Conservation (phyloP, 2,113 vertebrate genomes). For the Ochotona curzoniae region DNA sequence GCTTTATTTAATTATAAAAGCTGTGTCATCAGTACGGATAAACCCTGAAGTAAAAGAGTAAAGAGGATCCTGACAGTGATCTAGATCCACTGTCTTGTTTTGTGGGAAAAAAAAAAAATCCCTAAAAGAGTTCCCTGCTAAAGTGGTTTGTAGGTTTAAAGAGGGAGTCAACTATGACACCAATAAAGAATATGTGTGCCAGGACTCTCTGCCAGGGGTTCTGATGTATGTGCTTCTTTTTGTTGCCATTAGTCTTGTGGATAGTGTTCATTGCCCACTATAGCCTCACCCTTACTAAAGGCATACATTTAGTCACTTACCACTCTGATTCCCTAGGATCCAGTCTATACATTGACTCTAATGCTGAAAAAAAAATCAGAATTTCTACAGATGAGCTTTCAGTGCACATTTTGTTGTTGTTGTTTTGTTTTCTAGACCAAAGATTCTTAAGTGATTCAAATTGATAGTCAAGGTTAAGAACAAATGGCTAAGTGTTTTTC, state of each 20-base stretch:
- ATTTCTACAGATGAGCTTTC: neutral
- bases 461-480: neutral
- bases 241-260: no score
- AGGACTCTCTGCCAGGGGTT: neutral
- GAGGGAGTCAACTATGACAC: neutral
- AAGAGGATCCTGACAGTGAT: neutral
- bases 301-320: no score
- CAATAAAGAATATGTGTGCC: neutral
- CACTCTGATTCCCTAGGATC: no score
- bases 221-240: neutral
- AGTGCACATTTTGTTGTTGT: neutral
- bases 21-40: neutral
- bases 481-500: neutral
- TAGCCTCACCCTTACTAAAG: no score
- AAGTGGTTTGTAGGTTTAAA: neutral
- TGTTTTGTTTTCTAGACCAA: neutral
- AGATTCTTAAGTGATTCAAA: neutral
- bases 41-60: neutral
- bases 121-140: neutral
- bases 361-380: neutral
- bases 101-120: neutral
- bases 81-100: neutral
- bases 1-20: neutral
- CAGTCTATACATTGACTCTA: neutral
- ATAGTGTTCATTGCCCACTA: no score